Evolutionary conservation across 1,140 invertebrate species (phyloP), one percentile per base, ranked within the genome.

Genomic region (Nomia melanderi): DNA sequence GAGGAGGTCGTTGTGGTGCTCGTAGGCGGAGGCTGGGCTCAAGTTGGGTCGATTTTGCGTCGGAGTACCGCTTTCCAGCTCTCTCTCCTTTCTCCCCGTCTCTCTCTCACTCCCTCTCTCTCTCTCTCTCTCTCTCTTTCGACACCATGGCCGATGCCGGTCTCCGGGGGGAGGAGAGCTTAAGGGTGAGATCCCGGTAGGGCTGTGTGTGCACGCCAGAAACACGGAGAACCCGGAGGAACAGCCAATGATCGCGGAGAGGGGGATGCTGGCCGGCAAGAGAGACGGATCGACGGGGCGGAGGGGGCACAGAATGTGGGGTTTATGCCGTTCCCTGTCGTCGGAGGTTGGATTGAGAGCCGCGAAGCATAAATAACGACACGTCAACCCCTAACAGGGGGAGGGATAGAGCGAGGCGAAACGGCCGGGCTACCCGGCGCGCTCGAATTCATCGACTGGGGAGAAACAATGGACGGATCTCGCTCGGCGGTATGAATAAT

Each of bases 1-100:
- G 65, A 76, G 66, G 41, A 57, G 54, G 27, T 81, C 50, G 71
- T 86, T 74, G 72, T 54, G 62, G 63, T 71, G 54, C 47, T 79
- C 57, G 83, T 78, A 83, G 85, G 85, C 79, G 78, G 78, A 77
- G 84, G 78, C 78, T 85, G 84, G 23, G 63, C 36, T 60, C 57
- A 67, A 75, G 69, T 67, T 57, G 85, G 86, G 86, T 88, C 87
- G 86, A 87, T 87, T 86, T 84, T 86, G 78, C 78, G 73, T 83
- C 78, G 33, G n/a, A n/a, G n/a, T n/a, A n/a, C n/a, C 81, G 62
- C 78, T 78, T 69, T 67, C 63, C 64, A 72, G 36, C 64, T 81
- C 71, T 75, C 60, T 50, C 47, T 8, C 47, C 6, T 14, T 12
- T 12, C 11, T 41, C 11, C 12, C 1, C 1, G 12, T 41, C 41